Conservation (phyloP, 2,113 vertebrate species). For the Anarhynchus alexandrinus region DNA sequence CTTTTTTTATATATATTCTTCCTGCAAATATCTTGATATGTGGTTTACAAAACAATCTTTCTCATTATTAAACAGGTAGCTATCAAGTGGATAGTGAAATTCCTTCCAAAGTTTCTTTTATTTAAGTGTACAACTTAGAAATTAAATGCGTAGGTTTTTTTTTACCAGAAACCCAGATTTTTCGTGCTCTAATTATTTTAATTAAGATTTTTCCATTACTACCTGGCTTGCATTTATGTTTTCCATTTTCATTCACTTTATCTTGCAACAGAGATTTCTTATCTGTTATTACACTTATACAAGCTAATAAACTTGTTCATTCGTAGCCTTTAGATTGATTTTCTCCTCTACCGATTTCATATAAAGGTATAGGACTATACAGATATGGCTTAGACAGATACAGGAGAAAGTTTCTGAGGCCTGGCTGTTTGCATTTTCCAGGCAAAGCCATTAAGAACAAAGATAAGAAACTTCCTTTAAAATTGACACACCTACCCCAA, state of each 20-base stretch:
- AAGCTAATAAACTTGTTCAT: neutral
- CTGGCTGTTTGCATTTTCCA: neutral
- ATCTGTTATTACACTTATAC: neutral
- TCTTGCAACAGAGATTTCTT: neutral
- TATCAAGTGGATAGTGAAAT: neutral
- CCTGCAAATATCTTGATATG: neutral
- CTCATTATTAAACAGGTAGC: neutral
- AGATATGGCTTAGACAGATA: neutral
- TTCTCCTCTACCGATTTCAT: neutral
- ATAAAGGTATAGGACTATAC: neutral
- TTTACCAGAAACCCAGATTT: neutral
- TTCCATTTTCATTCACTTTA: neutral
- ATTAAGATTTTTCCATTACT: neutral
- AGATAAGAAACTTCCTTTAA: neutral
- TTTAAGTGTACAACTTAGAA: neutral
- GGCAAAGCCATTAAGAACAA: neutral
- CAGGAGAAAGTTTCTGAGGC: neutral
- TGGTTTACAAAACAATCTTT: neutral
- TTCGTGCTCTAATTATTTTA: slow-evolving; percentile 7
- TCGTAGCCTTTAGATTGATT: neutral
- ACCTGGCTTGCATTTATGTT: neutral
- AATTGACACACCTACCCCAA: neutral
- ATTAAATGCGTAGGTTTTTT: neutral
- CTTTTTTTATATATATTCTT: neutral
- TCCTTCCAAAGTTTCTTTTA: neutral